These are phyloP conservation scores for Drosophila birchii DNA, from an alignment of 2,888 invertebrate genomes.

Conservation along the genomic window DNA sequence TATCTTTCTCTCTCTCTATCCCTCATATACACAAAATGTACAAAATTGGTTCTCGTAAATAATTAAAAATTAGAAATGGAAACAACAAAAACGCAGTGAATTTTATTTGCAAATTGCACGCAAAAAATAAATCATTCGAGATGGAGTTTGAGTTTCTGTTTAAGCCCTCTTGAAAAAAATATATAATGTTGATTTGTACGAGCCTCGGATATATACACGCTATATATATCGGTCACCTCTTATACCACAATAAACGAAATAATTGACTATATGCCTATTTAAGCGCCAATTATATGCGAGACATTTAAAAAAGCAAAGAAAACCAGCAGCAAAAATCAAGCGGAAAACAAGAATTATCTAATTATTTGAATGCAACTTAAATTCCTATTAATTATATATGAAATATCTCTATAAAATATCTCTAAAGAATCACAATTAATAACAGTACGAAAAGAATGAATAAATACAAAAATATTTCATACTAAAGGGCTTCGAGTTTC, in stretches of 20 bases:
- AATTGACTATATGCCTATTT: constrained; percentile 65
- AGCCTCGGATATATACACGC: constrained; percentile 36
- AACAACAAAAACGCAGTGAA: constrained; percentile 66
- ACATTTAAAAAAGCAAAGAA: constrained; percentile 41
- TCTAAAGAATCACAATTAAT: constrained; percentile 70
- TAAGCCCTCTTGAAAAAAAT: constrained; percentile 32
- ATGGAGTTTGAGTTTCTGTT: constrained; percentile 62
- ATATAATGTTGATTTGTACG: constrained; percentile 38
- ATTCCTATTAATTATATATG: constrained; percentile 79
- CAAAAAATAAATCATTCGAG: constrained; percentile 45
- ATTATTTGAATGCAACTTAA: constrained; percentile 80
- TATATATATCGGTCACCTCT: constrained; percentile 63
- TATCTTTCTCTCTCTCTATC: constrained; percentile 19
- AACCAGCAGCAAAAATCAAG: constrained; percentile 24
- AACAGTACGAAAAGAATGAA: constrained; percentile 65
- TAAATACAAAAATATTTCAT: constrained; percentile 71
- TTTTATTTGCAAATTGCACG: constrained; percentile 72
- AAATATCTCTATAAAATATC: constrained; percentile 74
- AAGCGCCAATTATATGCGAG: constrained; percentile 64
- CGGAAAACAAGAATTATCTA: constrained; percentile 56
- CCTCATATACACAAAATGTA: constrained; percentile 66
- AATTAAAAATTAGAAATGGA: constrained; percentile 59
- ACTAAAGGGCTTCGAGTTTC: constrained; percentile 48
- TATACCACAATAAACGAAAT: constrained; percentile 66
- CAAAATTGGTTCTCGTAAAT: constrained; percentile 79